These are phyloP conservation scores for Ptilorrhoa leucosticta DNA, from an alignment of 2,113 vertebrate species.

Conservation along the genomic window DNA sequence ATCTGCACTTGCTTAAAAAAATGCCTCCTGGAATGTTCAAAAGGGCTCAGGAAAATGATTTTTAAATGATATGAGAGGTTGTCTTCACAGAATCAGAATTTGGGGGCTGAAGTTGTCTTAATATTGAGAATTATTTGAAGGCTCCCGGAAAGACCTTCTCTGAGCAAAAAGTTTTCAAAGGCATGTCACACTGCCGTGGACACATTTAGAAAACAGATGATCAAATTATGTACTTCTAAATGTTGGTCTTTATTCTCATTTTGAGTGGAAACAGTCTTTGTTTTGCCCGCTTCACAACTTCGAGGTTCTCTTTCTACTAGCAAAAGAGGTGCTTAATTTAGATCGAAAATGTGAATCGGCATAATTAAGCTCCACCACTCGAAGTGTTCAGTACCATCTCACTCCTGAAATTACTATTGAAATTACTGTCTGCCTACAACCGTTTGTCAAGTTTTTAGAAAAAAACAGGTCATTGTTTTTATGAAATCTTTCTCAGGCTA, in stretches of 20 bases:
- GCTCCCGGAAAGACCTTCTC: background rate
- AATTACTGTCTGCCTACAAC: conserved; percentile 67
- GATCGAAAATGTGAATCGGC: conserved; percentile 81
- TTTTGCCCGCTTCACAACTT: conserved; percentile 75
- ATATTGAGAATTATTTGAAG: conserved; percentile 1
- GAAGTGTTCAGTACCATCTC: conserved; percentile 62
- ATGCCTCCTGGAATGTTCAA: conserved; percentile 42
- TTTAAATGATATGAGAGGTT: background rate
- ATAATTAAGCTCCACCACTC: conserved; percentile 66
- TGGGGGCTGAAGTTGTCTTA: background rate
- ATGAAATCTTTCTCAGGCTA: conserved; percentile 67
- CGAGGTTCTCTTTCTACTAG: conserved; percentile 74
- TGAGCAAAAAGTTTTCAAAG: conserved; percentile 32
- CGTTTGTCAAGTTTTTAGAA: conserved; percentile 72
- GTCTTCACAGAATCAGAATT: conserved; percentile 8
- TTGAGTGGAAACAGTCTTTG: conserved; percentile 71
- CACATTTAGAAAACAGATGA: conserved; percentile 75
- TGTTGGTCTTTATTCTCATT: conserved; percentile 71
- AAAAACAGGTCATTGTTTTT: conserved; percentile 71
- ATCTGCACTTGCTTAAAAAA: conserved; percentile 48
- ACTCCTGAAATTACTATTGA: conserved; percentile 74
- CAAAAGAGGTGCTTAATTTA: conserved; percentile 73
- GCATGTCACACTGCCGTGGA: background rate
- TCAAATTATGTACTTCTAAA: conserved; percentile 70
- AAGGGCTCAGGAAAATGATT: conserved; percentile 19